Conservation (phyloP, 2,113 vertebrate species). For the Nothobranchius furzeri region DNA sequence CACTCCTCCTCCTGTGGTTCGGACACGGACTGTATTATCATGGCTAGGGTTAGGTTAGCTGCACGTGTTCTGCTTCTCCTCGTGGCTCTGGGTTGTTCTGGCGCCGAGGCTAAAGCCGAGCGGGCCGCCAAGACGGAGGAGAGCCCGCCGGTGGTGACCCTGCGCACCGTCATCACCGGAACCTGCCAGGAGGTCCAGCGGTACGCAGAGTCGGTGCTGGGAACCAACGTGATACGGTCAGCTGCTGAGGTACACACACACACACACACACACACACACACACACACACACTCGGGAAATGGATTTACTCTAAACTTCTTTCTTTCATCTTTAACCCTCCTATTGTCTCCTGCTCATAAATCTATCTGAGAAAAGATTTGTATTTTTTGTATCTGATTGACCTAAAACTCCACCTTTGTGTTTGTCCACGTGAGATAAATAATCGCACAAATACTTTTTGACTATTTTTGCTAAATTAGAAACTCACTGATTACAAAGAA, state of each 20-base stretch:
- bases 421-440: no score
- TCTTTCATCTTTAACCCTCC: no score
- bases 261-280: no score
- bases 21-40: neutral
- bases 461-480: no score
- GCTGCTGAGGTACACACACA: conserved; percentile 65
- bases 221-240: conserved; percentile 68
- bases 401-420: no score
- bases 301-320: no score
- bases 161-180: conserved; percentile 53
- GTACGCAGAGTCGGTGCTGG: conserved; percentile 70
- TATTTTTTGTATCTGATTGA: no score
- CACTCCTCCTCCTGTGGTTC: neutral
- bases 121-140: conserved; percentile 13
- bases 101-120: neutral
- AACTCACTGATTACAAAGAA: no score
- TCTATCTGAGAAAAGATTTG: no score
- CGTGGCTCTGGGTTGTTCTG: conserved; percentile 41
- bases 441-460: no score
- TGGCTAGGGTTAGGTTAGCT: conserved; percentile 36
- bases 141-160: conserved; percentile 37
- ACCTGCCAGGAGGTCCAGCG: conserved; percentile 64
- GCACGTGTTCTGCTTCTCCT: conserved; percentile 30
- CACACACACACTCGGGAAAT: no score
- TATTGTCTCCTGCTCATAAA: no score